A percentile compares a stretch with the other conserved stretches of the same genome.
Conservation (phyloP, 2,888 invertebrate genomes). For the Stenolophus ochropezus region DNA sequence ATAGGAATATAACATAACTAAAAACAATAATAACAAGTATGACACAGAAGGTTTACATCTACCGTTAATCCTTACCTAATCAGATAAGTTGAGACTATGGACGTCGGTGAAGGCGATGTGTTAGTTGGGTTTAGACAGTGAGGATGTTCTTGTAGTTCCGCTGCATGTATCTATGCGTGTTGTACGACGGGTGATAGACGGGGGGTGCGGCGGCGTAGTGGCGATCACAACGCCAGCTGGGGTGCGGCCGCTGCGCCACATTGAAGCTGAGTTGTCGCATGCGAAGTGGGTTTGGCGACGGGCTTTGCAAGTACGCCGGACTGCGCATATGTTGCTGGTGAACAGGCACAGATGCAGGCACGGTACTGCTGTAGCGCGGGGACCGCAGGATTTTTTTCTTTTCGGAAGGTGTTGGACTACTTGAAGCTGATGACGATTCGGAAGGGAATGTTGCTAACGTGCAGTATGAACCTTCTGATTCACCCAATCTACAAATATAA, state of each 20-base stretch:
- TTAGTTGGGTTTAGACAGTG: constrained; percentile 40
- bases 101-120: not conserved
- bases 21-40: constrained; percentile 44
- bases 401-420: constrained; percentile 58
- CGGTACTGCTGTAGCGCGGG: not conserved
- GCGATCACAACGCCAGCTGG: constrained; percentile 55
- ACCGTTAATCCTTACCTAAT: constrained; percentile 60
- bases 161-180: constrained; percentile 39
- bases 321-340: constrained; percentile 20
- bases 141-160: constrained; percentile 55
- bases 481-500: constrained; percentile 75
- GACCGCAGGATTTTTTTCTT: constrained; percentile 46
- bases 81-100: not conserved
- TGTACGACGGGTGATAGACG: constrained; percentile 30
- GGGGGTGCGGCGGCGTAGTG: constrained; percentile 40
- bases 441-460: constrained; percentile 76
- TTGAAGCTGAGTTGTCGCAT: constrained; percentile 50
- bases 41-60: constrained; percentile 52
- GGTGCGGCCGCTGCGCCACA: constrained; percentile 15
- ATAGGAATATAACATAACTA: not conserved
- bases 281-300: constrained; percentile 22
- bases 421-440: constrained; percentile 62
- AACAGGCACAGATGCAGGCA: not conserved
- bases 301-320: not conserved
- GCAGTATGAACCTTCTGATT: constrained; percentile 79